A percentile compares a stretch with the other conserved stretches of the same genome.
Conservation (phyloP, 2,888 invertebrate species). For the Therioaphis trifolii region DNA sequence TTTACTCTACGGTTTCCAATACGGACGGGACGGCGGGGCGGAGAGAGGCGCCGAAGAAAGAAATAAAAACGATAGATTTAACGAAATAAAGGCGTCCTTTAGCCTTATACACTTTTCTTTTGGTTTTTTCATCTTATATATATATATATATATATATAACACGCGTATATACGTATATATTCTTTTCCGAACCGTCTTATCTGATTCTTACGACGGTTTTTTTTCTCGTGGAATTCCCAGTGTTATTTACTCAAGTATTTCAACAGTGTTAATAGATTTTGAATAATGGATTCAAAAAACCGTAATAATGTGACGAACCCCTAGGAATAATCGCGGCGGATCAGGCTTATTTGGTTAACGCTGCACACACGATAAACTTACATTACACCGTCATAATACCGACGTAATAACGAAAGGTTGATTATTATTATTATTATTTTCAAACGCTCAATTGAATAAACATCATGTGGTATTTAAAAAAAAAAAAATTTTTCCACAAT, state of each 20-base stretch:
- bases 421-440: no score
- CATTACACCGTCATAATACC: no score
- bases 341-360: neutral
- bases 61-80: conserved; percentile 53
- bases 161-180: neutral
- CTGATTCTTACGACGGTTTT: conserved; percentile 36
- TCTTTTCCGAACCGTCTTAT: neutral
- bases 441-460: no score
- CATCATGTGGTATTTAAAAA: no score
- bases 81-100: conserved; percentile 55
- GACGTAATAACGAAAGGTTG: no score
- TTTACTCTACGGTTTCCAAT: neutral
- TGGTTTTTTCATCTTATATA: conserved; percentile 10
- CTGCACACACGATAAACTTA: no score
- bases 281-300: conserved; percentile 40
- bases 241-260: conserved; percentile 44
- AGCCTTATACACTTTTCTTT: conserved; percentile 37
- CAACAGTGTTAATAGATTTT: conserved; percentile 45
- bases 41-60: neutral
- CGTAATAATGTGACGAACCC: neutral
- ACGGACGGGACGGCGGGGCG: neutral
- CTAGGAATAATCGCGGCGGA: conserved; percentile 3
- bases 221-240: conserved; percentile 3
- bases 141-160: no score
- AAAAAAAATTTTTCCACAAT: no score